These are phyloP conservation scores for Phaonia tiefii DNA, from an alignment of 2,888 invertebrate genomes.

Conservation along the genomic window DNA sequence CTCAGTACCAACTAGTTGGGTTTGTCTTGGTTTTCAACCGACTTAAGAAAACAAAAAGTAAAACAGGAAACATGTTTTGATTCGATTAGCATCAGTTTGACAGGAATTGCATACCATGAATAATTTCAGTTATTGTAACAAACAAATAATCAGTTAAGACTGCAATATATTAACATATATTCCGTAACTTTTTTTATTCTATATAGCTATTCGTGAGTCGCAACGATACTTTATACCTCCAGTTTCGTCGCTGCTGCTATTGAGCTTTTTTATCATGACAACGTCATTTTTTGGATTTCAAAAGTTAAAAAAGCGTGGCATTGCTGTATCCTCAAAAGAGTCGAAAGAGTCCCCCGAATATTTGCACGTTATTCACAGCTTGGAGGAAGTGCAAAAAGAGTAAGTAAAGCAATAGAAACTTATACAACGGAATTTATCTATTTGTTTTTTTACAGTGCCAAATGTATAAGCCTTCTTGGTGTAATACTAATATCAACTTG, in stretches of 20 bases:
- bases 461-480: conserved; percentile 82
- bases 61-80: too few relatives aligned
- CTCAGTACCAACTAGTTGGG: too few relatives aligned
- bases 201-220: conserved; percentile 77
- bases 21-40: too few relatives aligned
- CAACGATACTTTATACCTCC: conserved; percentile 80
- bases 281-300: conserved; percentile 78
- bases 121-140: too few relatives aligned
- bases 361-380: conserved; percentile 71
- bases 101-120: too few relatives aligned
- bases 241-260: conserved; percentile 74
- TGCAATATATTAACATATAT: too few relatives aligned
- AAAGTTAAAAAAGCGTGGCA: conserved; percentile 71
- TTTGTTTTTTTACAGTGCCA: conserved; percentile 73
- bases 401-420: conserved; percentile 68
- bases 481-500: conserved; percentile 87
- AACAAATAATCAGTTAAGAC: too few relatives aligned
- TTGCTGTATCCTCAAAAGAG: conserved; percentile 56
- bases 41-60: too few relatives aligned
- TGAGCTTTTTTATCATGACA: conserved; percentile 75
- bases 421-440: neutral
- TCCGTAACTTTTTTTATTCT: conserved; percentile 46
- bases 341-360: conserved; percentile 60
- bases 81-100: too few relatives aligned
- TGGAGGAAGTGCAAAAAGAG: conserved; percentile 78